Conservation (phyloP, 2,888 invertebrate species). For the Taphrorychus bicolor region DNA sequence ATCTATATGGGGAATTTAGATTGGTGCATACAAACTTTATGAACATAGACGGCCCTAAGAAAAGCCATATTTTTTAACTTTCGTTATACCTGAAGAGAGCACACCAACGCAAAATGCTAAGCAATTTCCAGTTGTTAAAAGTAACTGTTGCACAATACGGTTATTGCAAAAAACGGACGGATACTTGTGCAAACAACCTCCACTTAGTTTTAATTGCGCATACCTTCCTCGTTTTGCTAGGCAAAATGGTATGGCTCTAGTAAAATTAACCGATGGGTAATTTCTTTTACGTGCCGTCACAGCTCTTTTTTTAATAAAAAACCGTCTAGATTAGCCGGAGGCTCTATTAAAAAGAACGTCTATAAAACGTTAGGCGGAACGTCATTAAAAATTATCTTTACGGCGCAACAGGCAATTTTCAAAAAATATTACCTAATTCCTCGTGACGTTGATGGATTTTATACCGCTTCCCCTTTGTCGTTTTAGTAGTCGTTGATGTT, state of each 20-base stretch:
- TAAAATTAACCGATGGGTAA: neutral
- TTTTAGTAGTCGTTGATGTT: neutral
- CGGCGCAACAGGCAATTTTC: slow-evolving; percentile 1
- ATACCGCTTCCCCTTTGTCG: neutral
- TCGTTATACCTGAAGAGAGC: no score
- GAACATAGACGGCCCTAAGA: no score
- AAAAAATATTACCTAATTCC: neutral
- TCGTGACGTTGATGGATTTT: neutral
- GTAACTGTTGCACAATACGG: no score
- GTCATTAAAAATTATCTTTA: slow-evolving; percentile 1
- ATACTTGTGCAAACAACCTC: neutral
- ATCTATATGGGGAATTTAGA: no score
- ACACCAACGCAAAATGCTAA: no score
- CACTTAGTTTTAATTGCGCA: neutral
- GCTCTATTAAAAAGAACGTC: slow-evolving; percentile 7
- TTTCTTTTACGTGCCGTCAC: neutral
- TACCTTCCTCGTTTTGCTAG: neutral
- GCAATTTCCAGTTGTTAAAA: no score
- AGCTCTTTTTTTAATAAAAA: neutral
- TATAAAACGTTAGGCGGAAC: neutral
- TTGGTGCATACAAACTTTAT: no score
- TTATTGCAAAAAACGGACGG: no score
- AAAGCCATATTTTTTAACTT: no score
- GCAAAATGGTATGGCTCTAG: neutral
- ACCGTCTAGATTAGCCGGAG: neutral